Conservation (phyloP, 2,113 vertebrate genomes). For the Petrocephalus zakoni region DNA sequence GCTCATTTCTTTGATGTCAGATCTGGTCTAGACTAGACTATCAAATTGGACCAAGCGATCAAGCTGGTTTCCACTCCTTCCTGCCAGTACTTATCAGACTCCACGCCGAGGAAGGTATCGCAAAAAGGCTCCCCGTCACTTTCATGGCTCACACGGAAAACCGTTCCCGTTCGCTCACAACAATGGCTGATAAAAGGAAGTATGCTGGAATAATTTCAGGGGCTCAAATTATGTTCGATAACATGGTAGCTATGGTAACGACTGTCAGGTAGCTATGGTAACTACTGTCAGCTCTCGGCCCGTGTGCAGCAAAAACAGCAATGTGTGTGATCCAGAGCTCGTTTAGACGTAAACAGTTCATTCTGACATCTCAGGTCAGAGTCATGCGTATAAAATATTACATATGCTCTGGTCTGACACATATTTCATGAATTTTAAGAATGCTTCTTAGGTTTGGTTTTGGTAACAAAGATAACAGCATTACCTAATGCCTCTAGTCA, state of each 20-base stretch:
- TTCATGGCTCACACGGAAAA: background rate
- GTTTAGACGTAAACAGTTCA: background rate
- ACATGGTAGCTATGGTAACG: background rate
- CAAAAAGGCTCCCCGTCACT: background rate
- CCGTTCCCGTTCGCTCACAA: background rate
- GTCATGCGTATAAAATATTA: background rate
- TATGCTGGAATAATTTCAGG: background rate
- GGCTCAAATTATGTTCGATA: background rate
- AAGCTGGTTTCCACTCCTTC: background rate
- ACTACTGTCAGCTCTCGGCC: background rate
- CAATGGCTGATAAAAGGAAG: background rate
- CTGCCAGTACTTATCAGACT: constrained; percentile 1
- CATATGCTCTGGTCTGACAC: background rate
- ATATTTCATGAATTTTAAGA: too few relatives aligned
- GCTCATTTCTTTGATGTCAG: background rate
- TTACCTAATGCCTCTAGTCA: background rate
- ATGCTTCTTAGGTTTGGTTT: background rate
- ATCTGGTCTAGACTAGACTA: constrained; percentile 9
- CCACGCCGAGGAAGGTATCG: background rate
- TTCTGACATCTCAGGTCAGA: background rate
- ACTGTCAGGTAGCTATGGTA: too few relatives aligned
- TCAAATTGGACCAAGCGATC: background rate
- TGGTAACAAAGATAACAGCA: background rate
- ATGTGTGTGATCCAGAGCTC: background rate
- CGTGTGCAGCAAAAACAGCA: background rate